Base-by-base conservation (phyloP, 2,888 invertebrate species). In the Limnephilus marmoratus region DNA sequence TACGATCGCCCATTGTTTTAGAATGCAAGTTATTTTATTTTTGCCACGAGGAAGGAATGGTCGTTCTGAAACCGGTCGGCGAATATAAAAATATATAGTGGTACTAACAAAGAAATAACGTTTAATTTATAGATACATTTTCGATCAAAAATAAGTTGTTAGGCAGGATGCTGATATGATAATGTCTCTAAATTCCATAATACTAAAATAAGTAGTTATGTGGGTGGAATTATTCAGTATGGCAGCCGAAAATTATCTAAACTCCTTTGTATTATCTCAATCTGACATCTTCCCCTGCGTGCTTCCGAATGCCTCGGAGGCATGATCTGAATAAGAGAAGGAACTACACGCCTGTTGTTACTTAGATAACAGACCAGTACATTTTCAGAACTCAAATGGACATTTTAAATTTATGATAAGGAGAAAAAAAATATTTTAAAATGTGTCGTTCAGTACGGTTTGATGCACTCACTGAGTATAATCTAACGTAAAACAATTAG, bases 221-320 rank as follows among this genome's bases (percentile, higher is more conserved):
- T 68, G 68, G n/a, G n/a, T n/a, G n/a, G 68, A 24, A 68, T 68
- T n/a, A 68, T n/a, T 68, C 68, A 68, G 24, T n/a, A 9, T n/a
- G 24, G 68, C 68, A 34, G 3, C 5, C 34, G 82, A 83, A 83
- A 83, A 83, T 68, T 83, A 31, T 83, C 83, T 83, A 37, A 83
- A 83, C 37, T 24, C 12, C 83, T 37, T 37, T 83, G 9, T 83
- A 83, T 37, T 83, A 37, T 83, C 83, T 24, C 83, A 31, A 37
- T 37, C 83, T 83, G 24, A 37, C 37, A 83, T 83, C 83, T 83
- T 83, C 83, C 24, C 83, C 3, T n/a, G 24, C n/a, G 68, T 83
- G 83, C 37, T 83, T 83, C 37, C 37, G 34, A 34, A 83, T 18
- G 37, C 9, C 34, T 83, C 34, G 3, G 1, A 83, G 83, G 24